phyloP scores from a whole-genome alignment of 2,888 invertebrate species.

The Lycia hirtaria region DNA sequence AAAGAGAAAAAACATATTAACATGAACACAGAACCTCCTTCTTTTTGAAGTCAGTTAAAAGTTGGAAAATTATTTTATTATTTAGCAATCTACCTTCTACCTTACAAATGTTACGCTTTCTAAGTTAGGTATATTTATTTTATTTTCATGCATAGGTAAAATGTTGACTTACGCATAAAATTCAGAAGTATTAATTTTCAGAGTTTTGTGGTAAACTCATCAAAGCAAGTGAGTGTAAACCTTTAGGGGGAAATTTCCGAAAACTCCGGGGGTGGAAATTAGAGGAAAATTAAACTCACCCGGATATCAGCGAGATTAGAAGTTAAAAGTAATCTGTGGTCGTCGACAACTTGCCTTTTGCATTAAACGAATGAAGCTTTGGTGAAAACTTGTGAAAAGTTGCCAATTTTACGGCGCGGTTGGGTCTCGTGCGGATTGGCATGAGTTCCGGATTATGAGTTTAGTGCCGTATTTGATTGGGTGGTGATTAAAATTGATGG shows the following conservation, averaged over 20 bases:
- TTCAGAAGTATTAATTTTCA: not conserved
- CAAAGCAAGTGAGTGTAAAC: conserved; percentile 18
- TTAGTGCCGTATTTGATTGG: conserved; percentile 16
- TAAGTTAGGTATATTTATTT: too few species aligned
- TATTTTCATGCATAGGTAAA: too few species aligned
- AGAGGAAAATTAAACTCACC: conserved; percentile 56
- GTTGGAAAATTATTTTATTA: too few species aligned
- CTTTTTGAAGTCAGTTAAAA: too few species aligned
- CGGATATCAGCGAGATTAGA: conserved; percentile 58
- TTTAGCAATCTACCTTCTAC: too few species aligned
- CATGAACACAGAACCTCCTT: too few species aligned
- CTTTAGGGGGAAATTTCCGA: conserved; percentile 47
- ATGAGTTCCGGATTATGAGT: conserved; percentile 6
- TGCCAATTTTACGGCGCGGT: conserved; percentile 29
- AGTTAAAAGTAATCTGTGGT: conserved; percentile 65
- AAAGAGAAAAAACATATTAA: too few species aligned
- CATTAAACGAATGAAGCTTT: conserved; percentile 34
- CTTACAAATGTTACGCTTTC: too few species aligned
- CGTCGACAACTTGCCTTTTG: conserved; percentile 49
- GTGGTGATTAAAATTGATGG: conserved; percentile 13
- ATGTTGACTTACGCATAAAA: too few species aligned
- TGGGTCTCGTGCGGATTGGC: not conserved
- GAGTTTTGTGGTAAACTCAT: not conserved
- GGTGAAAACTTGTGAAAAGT: conserved; percentile 10
- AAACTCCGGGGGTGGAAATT: conserved; percentile 55